Evolutionary conservation across 2,113 vertebrate species (phyloP).

Genomic region (Canis aureus): DNA sequence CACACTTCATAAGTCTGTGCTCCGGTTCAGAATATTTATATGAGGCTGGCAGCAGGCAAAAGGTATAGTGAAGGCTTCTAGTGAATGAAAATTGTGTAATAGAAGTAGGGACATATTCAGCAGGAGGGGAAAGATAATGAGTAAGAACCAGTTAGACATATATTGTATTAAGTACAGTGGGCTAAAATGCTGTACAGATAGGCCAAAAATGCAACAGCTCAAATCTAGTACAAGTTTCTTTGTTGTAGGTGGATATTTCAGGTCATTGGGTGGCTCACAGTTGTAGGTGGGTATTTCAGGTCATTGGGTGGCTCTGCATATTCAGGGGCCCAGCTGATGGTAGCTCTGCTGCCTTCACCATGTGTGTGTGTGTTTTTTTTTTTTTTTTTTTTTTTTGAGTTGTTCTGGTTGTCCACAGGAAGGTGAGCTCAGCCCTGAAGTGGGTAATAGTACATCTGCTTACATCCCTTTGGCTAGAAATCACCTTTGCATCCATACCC

Average conservation of each 20-base stretch:
- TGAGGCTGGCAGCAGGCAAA: neutral
- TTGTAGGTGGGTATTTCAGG: too few relatives aligned
- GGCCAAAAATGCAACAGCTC: neutral
- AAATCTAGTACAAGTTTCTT: neutral
- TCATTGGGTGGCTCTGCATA: neutral
- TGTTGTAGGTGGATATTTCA: neutral
- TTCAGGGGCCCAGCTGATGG: neutral
- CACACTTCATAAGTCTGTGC: neutral
- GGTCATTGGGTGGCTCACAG: too few relatives aligned
- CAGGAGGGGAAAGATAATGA: neutral
- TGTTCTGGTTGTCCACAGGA: neutral
- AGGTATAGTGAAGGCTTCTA: neutral
- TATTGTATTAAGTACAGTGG: conserved; percentile 5
- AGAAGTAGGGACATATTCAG: neutral
- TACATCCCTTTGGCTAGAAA: neutral
- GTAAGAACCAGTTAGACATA: neutral
- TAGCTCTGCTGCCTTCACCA: neutral
- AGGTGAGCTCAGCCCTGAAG: neutral
- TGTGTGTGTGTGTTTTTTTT: too few relatives aligned
- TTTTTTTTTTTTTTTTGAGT: neutral
- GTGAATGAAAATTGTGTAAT: neutral
- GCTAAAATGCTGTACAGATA: neutral
- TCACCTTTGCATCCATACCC: neutral
- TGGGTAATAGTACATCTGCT: neutral
- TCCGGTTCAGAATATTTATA: neutral